Conservation (phyloP, 2,888 invertebrate species). For the Leptinotarsa tumamoca region DNA sequence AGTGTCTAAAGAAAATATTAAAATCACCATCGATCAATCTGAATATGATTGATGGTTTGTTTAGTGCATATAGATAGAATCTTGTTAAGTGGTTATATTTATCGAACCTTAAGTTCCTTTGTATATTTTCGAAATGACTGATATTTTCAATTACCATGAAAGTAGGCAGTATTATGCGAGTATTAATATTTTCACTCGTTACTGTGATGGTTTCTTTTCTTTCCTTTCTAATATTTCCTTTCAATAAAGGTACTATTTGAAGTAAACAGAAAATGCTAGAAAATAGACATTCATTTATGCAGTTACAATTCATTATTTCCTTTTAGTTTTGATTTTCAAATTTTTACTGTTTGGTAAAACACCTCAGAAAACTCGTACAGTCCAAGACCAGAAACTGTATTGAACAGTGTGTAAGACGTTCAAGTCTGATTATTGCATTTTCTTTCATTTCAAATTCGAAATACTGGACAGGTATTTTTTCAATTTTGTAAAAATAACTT, state of each 20-base stretch:
- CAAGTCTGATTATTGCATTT: no score
- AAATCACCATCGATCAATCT: constrained; percentile 3
- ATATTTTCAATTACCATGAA: constrained; percentile 2
- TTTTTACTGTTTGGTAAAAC: no score
- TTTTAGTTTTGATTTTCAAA: no score
- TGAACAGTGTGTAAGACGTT: no score
- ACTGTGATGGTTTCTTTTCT: background rate
- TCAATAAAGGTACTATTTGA: no score
- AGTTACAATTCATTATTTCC: no score
- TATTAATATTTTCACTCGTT: background rate
- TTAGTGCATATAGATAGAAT: background rate
- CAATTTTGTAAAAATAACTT: no score
- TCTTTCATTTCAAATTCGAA: no score
- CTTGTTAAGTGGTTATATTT: constrained; percentile 8
- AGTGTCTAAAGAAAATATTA: background rate
- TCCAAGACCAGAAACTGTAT: no score
- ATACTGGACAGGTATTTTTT: no score
- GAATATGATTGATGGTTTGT: constrained; percentile 1
- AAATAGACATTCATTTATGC: background rate
- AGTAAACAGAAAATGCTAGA: background rate
- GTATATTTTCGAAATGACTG: background rate
- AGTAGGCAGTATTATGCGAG: background rate
- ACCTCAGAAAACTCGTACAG: no score
- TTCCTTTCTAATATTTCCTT: no score
- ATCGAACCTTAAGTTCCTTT: background rate